A percentile compares a stretch with the other conserved stretches of the same genome.
These are phyloP conservation scores for Opisthocomus hoazin DNA, from an alignment of 2,113 vertebrate species.

Conservation along the genomic window DNA sequence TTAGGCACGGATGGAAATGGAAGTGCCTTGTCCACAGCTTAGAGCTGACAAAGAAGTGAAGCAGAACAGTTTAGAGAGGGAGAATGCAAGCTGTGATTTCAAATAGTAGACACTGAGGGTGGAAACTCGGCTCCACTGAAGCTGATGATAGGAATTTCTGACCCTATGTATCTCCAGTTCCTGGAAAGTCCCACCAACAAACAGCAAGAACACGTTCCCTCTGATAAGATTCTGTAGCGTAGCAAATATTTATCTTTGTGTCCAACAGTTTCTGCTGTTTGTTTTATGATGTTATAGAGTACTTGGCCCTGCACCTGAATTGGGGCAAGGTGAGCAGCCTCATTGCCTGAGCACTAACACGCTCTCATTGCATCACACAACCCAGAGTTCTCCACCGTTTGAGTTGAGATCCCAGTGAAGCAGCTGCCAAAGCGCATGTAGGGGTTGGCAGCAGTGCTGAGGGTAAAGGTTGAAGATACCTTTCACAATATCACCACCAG, in stretches of 20 bases:
- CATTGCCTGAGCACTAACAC: not conserved
- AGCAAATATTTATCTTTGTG: constrained; percentile 55
- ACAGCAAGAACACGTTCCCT: constrained; percentile 19
- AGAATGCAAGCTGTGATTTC: not conserved
- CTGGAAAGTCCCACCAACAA: constrained; percentile 47
- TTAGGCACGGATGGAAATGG: not conserved
- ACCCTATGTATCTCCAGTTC: constrained; percentile 38
- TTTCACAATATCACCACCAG: not conserved
- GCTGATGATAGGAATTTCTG: not conserved
- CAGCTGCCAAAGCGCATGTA: not conserved
- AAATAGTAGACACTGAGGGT: not conserved
- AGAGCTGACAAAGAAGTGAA: not conserved
- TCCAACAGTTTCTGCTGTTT: constrained; percentile 47
- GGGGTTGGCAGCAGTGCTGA: not conserved
- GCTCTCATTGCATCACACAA: not conserved
- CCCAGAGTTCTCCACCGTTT: not conserved
- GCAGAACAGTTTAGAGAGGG: not conserved
- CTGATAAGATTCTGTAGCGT: constrained; percentile 52
- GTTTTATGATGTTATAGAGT: constrained; percentile 28
- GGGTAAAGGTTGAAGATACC: not conserved
- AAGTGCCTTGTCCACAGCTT: not conserved
- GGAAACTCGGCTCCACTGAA: not conserved
- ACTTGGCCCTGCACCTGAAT: not conserved
- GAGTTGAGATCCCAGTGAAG: not conserved
- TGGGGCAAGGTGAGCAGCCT: constrained; percentile 9